A percentile compares a stretch with the other conserved stretches of the same genome.
phyloP scores from a whole-genome alignment of 2,113 vertebrate genomes.

The Notechis scutatus region DNA sequence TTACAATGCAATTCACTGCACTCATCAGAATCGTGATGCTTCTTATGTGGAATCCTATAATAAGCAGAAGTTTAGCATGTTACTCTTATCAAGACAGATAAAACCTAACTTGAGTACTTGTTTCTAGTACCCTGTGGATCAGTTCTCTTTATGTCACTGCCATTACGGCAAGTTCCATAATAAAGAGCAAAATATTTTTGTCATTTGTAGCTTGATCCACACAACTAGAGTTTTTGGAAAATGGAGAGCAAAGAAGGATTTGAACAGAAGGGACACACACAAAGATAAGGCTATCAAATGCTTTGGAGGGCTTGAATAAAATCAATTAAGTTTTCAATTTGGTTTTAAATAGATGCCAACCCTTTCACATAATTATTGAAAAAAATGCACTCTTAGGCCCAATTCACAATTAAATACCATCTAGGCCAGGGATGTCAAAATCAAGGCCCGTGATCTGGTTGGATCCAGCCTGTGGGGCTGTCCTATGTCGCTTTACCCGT shows the following conservation, averaged over 20 bases:
- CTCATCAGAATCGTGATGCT: not conserved
- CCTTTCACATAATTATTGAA: not conserved
- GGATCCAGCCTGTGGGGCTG: no score
- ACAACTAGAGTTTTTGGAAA: not conserved
- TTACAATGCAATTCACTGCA: not conserved
- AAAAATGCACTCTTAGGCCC: not conserved
- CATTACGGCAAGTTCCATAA: slow-evolving; percentile 33
- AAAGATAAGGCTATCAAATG: not conserved
- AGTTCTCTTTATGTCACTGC: not conserved
- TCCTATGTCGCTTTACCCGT: no score
- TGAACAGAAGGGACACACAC: no score
- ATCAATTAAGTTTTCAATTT: not conserved
- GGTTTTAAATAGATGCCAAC: not conserved
- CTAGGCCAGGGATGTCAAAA: not conserved
- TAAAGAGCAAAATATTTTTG: not conserved
- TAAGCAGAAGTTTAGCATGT: not conserved
- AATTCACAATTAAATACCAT: not conserved
- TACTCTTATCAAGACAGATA: not conserved
- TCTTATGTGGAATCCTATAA: not conserved
- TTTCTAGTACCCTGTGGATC: not conserved
- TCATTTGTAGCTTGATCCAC: slow-evolving; percentile 16
- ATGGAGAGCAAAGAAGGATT: not conserved
- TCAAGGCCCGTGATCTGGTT: no score
- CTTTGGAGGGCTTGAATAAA: not conserved
- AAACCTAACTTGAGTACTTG: not conserved